These are phyloP conservation scores for Thryonomys swinderianus DNA, from an alignment of 2,113 vertebrate species.

Conservation along the genomic window DNA sequence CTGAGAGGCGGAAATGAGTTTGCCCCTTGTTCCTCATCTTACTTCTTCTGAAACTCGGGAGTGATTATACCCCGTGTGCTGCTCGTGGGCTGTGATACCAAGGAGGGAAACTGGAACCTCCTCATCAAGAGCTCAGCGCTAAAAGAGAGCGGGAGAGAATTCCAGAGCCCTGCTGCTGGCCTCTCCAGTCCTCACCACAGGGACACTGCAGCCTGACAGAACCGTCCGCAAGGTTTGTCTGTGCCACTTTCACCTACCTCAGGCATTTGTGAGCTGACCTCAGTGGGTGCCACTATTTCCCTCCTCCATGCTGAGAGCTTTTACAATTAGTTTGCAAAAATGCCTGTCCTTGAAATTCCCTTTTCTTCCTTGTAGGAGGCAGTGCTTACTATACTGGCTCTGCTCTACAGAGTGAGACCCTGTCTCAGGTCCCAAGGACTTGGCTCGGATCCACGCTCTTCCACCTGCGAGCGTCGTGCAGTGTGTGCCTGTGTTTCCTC, in stretches of 20 bases:
- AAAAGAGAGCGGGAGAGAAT: background rate
- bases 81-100: background rate
- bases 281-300: background rate
- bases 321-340: constrained; percentile 17
- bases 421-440: background rate
- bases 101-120: background rate
- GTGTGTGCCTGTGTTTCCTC: background rate
- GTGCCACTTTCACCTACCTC: background rate
- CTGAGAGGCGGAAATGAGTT: background rate
- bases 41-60: background rate
- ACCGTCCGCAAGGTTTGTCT: background rate
- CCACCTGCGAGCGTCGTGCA: background rate
- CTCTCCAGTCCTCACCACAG: background rate
- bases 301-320: background rate
- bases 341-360: background rate
- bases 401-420: too few relatives aligned
- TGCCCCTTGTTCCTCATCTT: background rate
- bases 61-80: background rate
- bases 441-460: background rate
- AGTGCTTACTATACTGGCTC: background rate
- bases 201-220: background rate
- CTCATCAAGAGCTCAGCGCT: background rate
- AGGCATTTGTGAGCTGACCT: constrained; percentile 12
- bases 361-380: constrained; percentile 32
- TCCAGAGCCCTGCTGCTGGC: background rate